Evolutionary conservation across 2,888 invertebrate genomes (phyloP), one percentile per base, ranked within the genome.

Genomic region (Mythimna lalbum): DNA sequence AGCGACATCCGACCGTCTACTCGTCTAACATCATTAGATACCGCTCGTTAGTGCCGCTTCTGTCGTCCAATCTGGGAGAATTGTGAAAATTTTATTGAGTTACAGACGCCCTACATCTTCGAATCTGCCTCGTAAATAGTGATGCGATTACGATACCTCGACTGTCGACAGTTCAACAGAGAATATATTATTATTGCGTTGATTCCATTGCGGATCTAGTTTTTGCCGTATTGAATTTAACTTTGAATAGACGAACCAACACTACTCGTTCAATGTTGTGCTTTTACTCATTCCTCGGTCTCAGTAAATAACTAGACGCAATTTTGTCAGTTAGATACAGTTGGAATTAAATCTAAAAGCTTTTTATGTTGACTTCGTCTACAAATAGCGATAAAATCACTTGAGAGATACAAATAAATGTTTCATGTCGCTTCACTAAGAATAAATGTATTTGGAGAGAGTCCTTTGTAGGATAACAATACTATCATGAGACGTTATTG

Each of bases 1-100:
- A 76, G 83, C 81, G 87, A 86, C 88, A 86, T 87, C 80, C 80
- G 83, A 80, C 88, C 84, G 85, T 78, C 89, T 86, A 85, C 77
- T 82, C 77, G 84, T 76, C 79, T 90, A 90, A 91, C 88, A 71
- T 87, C 86, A 89, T 91, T 90, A 90, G 82, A 85, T 80, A 79
- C 80, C 75, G 83, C 87, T 88, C 85, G 88, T 88, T 90, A 88
- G 87, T 81, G 78, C 81, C 83, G 82, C 78, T 76, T 84, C 80
- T 86, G 85, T 86, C 78, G 82, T 84, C 57, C 81, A 87, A 86
- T 87, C 83, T 78, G 74, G 55, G 80, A 56, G 79, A 79, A 87
- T 89, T 86, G 84, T 81, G 86, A 85, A 87, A 81, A 77, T 82
- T 84, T 84, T 86, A 86, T 87, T 78, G 74, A 84, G 76, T 88